Conservation (phyloP, 2,113 vertebrate genomes). For the Lynx canadensis region DNA sequence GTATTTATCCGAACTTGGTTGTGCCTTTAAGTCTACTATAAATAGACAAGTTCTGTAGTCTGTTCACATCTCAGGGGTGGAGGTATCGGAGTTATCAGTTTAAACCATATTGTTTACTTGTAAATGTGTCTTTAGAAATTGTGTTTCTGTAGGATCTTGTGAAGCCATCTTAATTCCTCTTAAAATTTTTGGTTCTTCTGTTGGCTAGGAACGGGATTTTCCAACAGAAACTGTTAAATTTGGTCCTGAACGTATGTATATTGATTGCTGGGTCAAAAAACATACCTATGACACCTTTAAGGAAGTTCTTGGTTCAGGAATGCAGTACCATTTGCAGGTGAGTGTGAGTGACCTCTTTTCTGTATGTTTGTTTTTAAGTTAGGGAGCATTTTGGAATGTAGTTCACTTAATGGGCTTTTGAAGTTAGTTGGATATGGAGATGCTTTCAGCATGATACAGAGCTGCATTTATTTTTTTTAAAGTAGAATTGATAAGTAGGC, state of each 20-base stretch:
- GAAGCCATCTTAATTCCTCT: background rate
- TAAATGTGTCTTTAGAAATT: background rate
- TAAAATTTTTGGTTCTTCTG: constrained; percentile 27
- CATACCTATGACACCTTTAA: constrained; percentile 95
- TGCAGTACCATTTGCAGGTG: constrained; percentile 99
- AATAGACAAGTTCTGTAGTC: background rate
- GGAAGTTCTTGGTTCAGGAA: constrained; percentile 95
- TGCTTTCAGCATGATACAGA: background rate
- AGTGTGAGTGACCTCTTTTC: constrained; percentile 31
- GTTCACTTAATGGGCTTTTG: background rate
- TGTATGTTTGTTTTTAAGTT: background rate
- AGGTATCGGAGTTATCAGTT: background rate
- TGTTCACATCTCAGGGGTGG: background rate
- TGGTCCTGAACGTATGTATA: constrained; percentile 96
- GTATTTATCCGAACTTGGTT: background rate
- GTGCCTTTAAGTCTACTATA: background rate
- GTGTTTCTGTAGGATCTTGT: background rate
- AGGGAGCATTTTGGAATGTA: background rate
- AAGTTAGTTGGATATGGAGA: background rate
- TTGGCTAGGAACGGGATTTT: constrained; percentile 93
- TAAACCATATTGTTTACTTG: background rate
- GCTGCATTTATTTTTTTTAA: background rate
- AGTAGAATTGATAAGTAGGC: background rate
- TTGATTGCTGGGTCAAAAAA: constrained; percentile 97
- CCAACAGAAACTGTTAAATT: constrained; percentile 96